Percentiles rank a stretch among this genome's conserved stretches.
Evolutionary conservation across 2,888 invertebrate species (phyloP).

Genomic region (Chouioia cunea): DNA sequence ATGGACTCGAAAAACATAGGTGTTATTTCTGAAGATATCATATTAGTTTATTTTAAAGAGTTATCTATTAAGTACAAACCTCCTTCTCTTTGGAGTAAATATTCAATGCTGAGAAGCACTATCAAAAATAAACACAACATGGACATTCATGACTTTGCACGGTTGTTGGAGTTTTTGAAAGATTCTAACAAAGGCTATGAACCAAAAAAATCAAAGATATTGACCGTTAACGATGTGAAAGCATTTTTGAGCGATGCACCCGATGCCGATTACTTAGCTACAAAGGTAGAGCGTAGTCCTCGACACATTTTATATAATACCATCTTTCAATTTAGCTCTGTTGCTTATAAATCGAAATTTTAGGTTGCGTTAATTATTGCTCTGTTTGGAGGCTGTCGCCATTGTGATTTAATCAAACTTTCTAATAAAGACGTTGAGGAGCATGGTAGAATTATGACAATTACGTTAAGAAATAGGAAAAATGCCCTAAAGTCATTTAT

Average conservation of each 20-base stretch:
- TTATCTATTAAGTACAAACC: conserved; percentile 50
- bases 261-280: conserved; percentile 52
- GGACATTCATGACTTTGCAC: conserved; percentile 48
- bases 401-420: conserved; percentile 48
- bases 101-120: conserved; percentile 53
- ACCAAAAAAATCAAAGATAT: conserved; percentile 56
- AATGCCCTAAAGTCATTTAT: conserved; percentile 45
- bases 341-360: conserved; percentile 45
- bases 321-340: conserved; percentile 10
- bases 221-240: conserved; percentile 53
- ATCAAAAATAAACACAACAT: conserved; percentile 46
- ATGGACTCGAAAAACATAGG: not conserved
- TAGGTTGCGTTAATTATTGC: conserved; percentile 50
- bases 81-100: conserved; percentile 52
- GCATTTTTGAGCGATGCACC: conserved; percentile 53
- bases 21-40: not conserved
- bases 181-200: conserved; percentile 53
- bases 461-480: conserved; percentile 40
- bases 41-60: conserved; percentile 49
- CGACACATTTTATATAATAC: not conserved
- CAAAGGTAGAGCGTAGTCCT: too few relatives aligned
- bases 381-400: conserved; percentile 48
- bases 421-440: conserved; percentile 42
- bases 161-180: conserved; percentile 53
- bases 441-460: conserved; percentile 31